These are phyloP conservation scores for Drosophila diplacantha DNA, from an alignment of 2,888 invertebrate species.

Conservation along the genomic window DNA sequence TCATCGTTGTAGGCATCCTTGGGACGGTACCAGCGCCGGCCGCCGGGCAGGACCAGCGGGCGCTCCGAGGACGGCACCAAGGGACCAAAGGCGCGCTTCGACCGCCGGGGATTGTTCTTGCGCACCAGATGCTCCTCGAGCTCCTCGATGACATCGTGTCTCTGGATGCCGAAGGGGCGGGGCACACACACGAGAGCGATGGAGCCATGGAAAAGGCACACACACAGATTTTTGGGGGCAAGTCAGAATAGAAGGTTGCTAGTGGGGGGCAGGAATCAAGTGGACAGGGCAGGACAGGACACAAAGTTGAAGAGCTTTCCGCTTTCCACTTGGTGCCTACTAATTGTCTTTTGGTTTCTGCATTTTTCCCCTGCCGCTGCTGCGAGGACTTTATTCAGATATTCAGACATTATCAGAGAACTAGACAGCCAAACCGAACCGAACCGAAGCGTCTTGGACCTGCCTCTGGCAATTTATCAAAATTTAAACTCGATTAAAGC, in stretches of 20 bases:
- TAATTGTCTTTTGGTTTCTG: slow-evolving; percentile 73
- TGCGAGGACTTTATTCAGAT: slow-evolving; percentile 47
- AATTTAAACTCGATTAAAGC: slow-evolving; percentile 68
- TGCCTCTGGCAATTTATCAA: slow-evolving; percentile 61
- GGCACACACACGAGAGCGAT: slow-evolving; percentile 8
- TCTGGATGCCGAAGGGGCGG: slow-evolving; percentile 50
- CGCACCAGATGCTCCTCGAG: slow-evolving; percentile 78
- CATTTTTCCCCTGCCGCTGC: slow-evolving; percentile 50
- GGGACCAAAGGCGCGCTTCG: slow-evolving; percentile 80
- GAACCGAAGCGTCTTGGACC: slow-evolving; percentile 32
- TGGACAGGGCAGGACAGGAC: slow-evolving; percentile 17
- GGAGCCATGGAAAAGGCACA: slow-evolving; percentile 21
- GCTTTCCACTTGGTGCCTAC: slow-evolving; percentile 62
- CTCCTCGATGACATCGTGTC: slow-evolving; percentile 78
- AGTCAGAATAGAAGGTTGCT: slow-evolving; percentile 4
- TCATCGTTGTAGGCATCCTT: slow-evolving; percentile 93
- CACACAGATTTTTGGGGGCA: slow-evolving; percentile 14
- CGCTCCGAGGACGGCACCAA: slow-evolving; percentile 83
- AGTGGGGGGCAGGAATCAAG: slow-evolving; percentile 13
- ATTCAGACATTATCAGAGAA: slow-evolving; percentile 22
- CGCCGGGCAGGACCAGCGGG: slow-evolving; percentile 87
- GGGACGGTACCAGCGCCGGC: slow-evolving; percentile 87
- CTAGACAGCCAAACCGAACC: slow-evolving; percentile 28
- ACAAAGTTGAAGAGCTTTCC: slow-evolving; percentile 52
- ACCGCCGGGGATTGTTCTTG: slow-evolving; percentile 79